phyloP scores from a whole-genome alignment of 2,113 vertebrate species.

The Phainopepla nitens region DNA sequence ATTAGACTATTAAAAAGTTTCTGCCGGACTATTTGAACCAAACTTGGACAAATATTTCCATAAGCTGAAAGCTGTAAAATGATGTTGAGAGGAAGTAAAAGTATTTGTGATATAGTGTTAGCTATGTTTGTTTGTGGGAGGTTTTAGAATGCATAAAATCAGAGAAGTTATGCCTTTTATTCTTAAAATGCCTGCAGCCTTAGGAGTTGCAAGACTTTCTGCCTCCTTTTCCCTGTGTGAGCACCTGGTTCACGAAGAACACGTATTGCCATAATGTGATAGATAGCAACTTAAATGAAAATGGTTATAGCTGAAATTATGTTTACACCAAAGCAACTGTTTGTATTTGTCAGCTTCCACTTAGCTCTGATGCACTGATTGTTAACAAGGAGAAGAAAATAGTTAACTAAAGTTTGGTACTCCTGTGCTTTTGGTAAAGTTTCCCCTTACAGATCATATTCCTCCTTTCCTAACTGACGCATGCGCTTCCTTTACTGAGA shows the following conservation, averaged over 20 bases:
- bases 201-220: neutral
- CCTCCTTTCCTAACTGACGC: neutral
- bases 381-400: neutral
- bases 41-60: slow-evolving; percentile 7
- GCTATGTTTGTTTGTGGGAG: neutral
- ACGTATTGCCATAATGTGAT: fast-evolving
- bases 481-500: neutral
- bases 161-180: neutral
- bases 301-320: neutral
- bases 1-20: neutral
- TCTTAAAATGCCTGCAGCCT: neutral
- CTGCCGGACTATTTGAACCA: neutral
- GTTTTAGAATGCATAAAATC: neutral
- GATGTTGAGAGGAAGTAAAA: neutral
- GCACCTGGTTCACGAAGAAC: neutral
- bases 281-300: neutral
- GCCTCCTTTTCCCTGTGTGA: neutral
- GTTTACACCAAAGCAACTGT: neutral
- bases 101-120: neutral
- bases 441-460: neutral
- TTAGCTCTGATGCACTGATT: neutral
- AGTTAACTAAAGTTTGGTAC: neutral
- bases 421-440: neutral
- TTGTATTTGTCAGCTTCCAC: neutral
- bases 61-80: neutral